Conservation (phyloP, 2,888 invertebrate species). For the Ectemnius lituratus region DNA sequence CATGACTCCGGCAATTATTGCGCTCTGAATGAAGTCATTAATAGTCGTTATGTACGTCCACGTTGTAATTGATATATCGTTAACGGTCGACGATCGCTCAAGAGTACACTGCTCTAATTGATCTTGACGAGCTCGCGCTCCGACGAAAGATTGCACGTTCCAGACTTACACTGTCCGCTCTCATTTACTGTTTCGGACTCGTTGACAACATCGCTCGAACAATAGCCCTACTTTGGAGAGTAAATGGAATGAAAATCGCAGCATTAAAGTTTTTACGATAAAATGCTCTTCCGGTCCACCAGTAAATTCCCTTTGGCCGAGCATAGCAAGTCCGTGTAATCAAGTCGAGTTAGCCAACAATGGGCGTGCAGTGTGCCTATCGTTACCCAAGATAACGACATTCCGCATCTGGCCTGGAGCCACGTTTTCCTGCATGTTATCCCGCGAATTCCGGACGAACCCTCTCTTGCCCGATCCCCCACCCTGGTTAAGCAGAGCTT, state of each 20-base stretch:
- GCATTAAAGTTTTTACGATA: slow-evolving; percentile 14
- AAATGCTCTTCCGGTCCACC: slow-evolving; percentile 30
- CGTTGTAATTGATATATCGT: slow-evolving; percentile 71
- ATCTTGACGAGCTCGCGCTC: slow-evolving; percentile 60
- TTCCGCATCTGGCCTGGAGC: slow-evolving; percentile 64
- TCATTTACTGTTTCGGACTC: slow-evolving; percentile 7
- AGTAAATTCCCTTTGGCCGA: slow-evolving; percentile 46
- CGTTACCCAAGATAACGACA: slow-evolving; percentile 63
- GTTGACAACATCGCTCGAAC: not conserved
- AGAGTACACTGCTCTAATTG: slow-evolving; percentile 57
- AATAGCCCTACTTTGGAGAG: not conserved
- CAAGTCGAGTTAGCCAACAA: slow-evolving; percentile 58
- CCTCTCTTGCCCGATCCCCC: slow-evolving; percentile 32
- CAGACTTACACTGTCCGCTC: slow-evolving; percentile 18
- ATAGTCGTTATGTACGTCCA: slow-evolving; percentile 61
- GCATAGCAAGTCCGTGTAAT: slow-evolving; percentile 37
- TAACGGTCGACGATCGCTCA: slow-evolving; percentile 60
- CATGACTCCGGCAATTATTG: slow-evolving; percentile 58
- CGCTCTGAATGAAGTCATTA: slow-evolving; percentile 66
- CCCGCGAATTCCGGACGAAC: slow-evolving; percentile 56
- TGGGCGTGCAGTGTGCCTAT: slow-evolving; percentile 58
- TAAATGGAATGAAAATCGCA: not conserved
- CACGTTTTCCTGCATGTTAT: slow-evolving; percentile 67
- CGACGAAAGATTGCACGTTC: slow-evolving; percentile 55
- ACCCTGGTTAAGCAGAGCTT: slow-evolving; percentile 23